Evolutionary conservation across 2,113 vertebrate species (phyloP).

Genomic region (Rostratula benghalensis): DNA sequence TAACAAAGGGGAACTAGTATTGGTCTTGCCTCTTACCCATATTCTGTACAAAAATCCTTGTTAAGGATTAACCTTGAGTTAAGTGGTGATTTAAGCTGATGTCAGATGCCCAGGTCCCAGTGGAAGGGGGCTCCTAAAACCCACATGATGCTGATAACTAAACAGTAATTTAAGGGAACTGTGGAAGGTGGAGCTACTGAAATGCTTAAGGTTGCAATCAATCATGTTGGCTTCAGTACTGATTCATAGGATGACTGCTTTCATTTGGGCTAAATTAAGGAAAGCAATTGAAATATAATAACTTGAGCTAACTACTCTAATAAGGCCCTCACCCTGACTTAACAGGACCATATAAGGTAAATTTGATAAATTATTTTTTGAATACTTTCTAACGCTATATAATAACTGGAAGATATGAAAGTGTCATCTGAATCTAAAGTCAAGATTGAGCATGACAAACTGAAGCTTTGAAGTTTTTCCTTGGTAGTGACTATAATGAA

Average conservation of each 20-base stretch:
- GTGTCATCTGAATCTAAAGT: neutral
- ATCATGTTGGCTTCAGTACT: neutral
- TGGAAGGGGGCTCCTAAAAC: neutral
- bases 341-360: neutral
- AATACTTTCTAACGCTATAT: neutral
- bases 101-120: neutral
- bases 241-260: neutral
- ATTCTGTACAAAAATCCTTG: neutral
- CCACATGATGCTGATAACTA: neutral
- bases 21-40: neutral
- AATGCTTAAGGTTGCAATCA: neutral
- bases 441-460: neutral
- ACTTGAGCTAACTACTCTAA: neutral
- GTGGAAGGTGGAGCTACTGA: neutral
- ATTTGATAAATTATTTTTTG: neutral
- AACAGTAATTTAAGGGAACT: neutral
- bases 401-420: neutral
- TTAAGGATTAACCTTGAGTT: no score
- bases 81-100: neutral
- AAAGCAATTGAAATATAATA: neutral
- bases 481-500: neutral
- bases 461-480: neutral
- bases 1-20: neutral
- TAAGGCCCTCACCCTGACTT: neutral
- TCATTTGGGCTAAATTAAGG: neutral